Conservation (phyloP, 2,797 vertebrate species). For the Chromis chromis region DNA sequence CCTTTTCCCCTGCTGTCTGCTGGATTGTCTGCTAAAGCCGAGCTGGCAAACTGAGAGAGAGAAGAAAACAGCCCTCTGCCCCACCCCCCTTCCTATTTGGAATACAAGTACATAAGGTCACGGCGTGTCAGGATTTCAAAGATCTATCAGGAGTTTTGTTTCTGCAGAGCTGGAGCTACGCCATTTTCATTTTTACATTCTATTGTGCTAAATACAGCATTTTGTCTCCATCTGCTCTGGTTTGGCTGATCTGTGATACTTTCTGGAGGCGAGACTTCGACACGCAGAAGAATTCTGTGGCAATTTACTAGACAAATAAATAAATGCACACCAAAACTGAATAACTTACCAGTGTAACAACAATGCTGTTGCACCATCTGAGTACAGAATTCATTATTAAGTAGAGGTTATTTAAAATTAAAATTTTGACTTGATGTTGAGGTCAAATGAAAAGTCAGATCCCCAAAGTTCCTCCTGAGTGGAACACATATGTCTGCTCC, state of each 20-base stretch:
- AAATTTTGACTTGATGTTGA: neutral
- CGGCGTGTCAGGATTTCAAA: conserved; percentile 38
- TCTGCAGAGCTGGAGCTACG: conserved; percentile 29
- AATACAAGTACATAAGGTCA: conserved; percentile 51
- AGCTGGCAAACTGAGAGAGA: conserved; percentile 37
- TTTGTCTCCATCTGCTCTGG: conserved; percentile 43
- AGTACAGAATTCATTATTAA: neutral
- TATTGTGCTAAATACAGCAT: conserved; percentile 10
- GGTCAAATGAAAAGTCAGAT: neutral
- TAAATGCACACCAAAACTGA: neutral
- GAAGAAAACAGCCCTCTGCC: neutral
- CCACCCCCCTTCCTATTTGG: conserved; percentile 4
- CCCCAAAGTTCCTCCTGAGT: neutral
- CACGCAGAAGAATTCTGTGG: neutral
- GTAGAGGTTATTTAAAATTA: neutral
- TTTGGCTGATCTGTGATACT: neutral
- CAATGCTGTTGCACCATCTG: no score
- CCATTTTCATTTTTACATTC: conserved; percentile 22
- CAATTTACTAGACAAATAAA: neutral
- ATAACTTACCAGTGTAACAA: neutral
- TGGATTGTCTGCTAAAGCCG: conserved; percentile 44
- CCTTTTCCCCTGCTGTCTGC: conserved; percentile 55
- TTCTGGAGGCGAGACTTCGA: conserved; percentile 10
- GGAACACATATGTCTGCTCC: neutral
- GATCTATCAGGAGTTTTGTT: conserved; percentile 27